These are phyloP conservation scores for Brienomyrus brachyistius DNA, from an alignment of 2,113 vertebrate genomes.

Conservation along the genomic window DNA sequence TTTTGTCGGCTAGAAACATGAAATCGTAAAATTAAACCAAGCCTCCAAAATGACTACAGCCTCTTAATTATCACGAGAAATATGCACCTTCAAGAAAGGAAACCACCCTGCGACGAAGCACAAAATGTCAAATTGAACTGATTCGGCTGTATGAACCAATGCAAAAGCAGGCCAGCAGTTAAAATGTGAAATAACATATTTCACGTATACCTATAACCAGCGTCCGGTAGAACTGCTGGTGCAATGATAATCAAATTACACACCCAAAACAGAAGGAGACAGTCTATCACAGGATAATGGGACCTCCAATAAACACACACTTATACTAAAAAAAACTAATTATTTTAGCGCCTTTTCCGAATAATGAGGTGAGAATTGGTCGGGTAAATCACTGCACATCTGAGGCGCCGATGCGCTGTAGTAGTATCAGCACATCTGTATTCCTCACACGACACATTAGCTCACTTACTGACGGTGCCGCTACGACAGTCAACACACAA, in stretches of 20 bases:
- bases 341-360: not conserved
- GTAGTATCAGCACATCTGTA: not conserved
- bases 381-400: not conserved
- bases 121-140: not conserved
- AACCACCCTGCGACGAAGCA: not conserved
- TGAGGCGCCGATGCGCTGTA: not conserved
- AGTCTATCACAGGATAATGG: not conserved
- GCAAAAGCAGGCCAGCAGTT: not conserved
- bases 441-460: constrained; percentile 11
- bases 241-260: not conserved
- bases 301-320: not conserved
- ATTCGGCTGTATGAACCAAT: not conserved
- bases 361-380: not conserved
- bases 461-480: not conserved
- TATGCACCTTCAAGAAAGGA: not conserved
- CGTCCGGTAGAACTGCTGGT: not conserved
- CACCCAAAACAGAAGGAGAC: not conserved
- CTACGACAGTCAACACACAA: not conserved
- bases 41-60: not conserved
- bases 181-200: not conserved
- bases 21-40: not conserved
- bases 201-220: not conserved
- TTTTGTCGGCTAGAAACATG: not conserved
- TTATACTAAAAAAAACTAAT: not conserved
- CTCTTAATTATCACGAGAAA: not conserved